Base-by-base conservation (phyloP, 2,113 vertebrate genomes). In the Raja brachyura region DNA sequence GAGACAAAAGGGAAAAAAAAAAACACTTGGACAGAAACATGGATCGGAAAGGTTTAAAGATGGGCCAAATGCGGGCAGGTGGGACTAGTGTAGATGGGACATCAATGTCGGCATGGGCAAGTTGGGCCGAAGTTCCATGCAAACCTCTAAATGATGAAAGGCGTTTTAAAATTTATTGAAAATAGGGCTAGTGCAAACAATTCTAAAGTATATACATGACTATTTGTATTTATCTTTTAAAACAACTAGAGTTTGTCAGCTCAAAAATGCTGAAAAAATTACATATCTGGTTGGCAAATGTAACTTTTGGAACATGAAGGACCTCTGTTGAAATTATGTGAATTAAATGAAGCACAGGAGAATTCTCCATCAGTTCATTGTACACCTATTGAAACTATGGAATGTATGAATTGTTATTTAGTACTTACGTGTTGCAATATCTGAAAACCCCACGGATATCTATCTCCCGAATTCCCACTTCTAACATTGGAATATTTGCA, bases 351-450 rank as follows among this genome's bases (percentile, higher is more conserved):
- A 66, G 63, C 63, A 66, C 63, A 66, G 63, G 63, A 66, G 4
- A 66, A 66, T 66, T 66, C 63, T 14, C 63, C 63, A 66, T 4
- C 0, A 22, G 70, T 83, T 28, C 54, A 56, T 56, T 56, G 48
- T 10, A 54, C 56, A 83, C 56, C 5, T 4, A 20, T 20, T 73
- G 54, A 63, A 31, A 48, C 39, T 48, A 48, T 48, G 39, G 39
- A 48, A 61, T 16, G 28, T 31, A 86, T 31, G 14, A 16, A 63
- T 86, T 16, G 13, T 73, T 73, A 48, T 92, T 25, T 28, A 11
- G 20, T 73, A 73, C 93, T 83, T 59, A 93, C 93, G 93, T 93
- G 85, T 93, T 93, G n/a, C 81, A 90, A 31, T 93, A 93, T 68
- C 93, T 68, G 66, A 93, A 93, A 59, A 93, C 48, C 4, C 85